A percentile compares a stretch with the other conserved stretches of the same genome.
These are phyloP conservation scores for Tupaia tana DNA, from an alignment of 2,113 vertebrate species.

Conservation along the genomic window DNA sequence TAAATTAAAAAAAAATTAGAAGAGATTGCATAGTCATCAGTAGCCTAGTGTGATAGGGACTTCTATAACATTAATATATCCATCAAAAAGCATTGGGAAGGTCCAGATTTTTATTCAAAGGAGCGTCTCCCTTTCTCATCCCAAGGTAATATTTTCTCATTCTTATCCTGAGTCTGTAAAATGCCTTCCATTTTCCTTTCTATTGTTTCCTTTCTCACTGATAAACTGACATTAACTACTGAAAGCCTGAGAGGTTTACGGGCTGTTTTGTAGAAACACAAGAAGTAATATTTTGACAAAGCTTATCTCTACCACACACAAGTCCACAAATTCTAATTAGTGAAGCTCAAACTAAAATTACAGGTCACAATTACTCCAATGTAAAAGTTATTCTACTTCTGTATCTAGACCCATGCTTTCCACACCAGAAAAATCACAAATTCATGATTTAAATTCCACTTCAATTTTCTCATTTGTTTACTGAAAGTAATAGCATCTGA, in stretches of 20 bases:
- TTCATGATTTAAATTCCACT: constrained; percentile 53
- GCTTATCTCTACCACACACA: background rate
- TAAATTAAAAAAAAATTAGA: background rate
- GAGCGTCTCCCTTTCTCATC: background rate
- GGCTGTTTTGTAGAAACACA: background rate
- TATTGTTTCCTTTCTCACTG: background rate
- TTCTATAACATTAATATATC: background rate
- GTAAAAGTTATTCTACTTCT: background rate
- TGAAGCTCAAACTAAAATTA: constrained; percentile 25
- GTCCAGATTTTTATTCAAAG: background rate
- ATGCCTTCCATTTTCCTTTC: background rate
- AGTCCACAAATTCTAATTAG: constrained; percentile 14
- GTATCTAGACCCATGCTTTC: background rate
- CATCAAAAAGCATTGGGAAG: background rate
- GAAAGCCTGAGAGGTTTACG: background rate
- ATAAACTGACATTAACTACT: background rate
- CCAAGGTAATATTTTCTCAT: background rate
- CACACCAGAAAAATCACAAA: constrained; percentile 27
- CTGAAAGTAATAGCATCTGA: constrained; percentile 48
- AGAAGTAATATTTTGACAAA: constrained; percentile 11
- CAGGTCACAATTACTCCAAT: background rate
- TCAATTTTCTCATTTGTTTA: constrained; percentile 50
- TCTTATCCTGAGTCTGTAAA: background rate
- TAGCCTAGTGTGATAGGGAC: background rate
- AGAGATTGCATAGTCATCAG: background rate